Evolutionary conservation across 2,797 vertebrate species (phyloP).

Genomic region (Hippoglossus hippoglossus): DNA sequence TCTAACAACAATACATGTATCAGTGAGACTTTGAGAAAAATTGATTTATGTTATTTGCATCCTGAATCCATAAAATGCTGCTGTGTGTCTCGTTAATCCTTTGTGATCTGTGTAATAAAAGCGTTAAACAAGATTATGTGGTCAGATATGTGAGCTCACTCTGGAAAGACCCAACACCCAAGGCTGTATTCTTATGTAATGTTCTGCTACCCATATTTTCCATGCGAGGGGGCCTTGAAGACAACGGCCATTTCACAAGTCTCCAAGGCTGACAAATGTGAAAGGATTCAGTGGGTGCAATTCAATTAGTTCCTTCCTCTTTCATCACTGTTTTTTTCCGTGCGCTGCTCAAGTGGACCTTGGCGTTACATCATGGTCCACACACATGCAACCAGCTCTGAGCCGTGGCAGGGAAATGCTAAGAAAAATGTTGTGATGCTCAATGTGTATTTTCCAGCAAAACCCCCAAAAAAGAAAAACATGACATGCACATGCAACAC

Average conservation of each 20-base stretch:
- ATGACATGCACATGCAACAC: conserved; percentile 39
- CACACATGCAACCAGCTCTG: conserved; percentile 55
- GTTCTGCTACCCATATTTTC: conserved; percentile 60
- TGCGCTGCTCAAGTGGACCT: conserved; percentile 42
- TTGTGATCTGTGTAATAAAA: conserved; percentile 29
- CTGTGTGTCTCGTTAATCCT: conserved; percentile 46
- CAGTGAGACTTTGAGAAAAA: conserved; percentile 46
- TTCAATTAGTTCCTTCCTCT: conserved; percentile 56
- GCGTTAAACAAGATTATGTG: conserved; percentile 35
- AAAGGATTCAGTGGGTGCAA: conserved; percentile 32
- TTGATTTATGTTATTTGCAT: conserved; percentile 27
- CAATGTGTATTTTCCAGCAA: conserved; percentile 23
- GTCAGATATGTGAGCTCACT: conserved; percentile 64
- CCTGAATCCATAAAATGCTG: conserved; percentile 14
- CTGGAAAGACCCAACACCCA: conserved; percentile 33
- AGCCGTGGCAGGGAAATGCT: conserved; percentile 35
- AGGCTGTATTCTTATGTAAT: conserved; percentile 56
- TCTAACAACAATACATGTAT: conserved; percentile 73
- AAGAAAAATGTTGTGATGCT: conserved; percentile 35
- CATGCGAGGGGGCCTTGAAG: conserved; percentile 24
- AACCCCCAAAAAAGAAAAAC: conserved; percentile 11
- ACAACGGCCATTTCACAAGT: conserved; percentile 53
- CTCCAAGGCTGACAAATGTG: conserved; percentile 52
- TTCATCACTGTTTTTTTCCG: conserved; percentile 45
- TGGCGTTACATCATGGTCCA: conserved; percentile 66